Percentiles rank a stretch among this genome's conserved stretches.
Conservation (phyloP, 37 sponge, comb jelly and placozoan species). For the Oopsacas minuta region DNA sequence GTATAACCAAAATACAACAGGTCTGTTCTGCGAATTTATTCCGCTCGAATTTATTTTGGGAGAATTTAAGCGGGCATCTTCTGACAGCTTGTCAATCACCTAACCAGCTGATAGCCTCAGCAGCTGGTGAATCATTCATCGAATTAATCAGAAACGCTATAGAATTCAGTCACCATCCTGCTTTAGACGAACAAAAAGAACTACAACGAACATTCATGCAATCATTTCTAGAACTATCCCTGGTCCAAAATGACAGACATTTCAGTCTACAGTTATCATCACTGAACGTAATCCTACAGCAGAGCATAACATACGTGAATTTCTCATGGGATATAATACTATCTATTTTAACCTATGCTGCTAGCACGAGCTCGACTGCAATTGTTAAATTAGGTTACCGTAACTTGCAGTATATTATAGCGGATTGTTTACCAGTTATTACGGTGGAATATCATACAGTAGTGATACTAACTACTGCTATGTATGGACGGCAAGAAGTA, state of each 20-base stretch:
- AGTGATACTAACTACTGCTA: constrained; percentile 45
- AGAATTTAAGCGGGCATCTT: constrained; percentile 16
- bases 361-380: background rate
- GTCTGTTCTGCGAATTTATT: background rate
- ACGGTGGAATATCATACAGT: constrained; percentile 47
- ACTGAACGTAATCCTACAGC: background rate
- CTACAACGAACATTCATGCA: background rate
- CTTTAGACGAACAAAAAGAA: constrained; percentile 15
- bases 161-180: background rate
- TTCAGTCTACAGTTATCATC: background rate
- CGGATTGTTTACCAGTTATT: constrained; percentile 72
- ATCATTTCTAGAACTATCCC: background rate
- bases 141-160: background rate
- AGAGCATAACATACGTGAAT: background rate
- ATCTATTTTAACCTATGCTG: background rate
- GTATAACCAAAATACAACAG: constrained; percentile 16
- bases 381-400: constrained; percentile 59
- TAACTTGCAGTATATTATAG: constrained; percentile 67
- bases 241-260: background rate
- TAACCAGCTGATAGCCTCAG: background rate
- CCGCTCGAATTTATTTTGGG: constrained; percentile 16
- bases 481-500: constrained; percentile 63
- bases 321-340: constrained; percentile 11
- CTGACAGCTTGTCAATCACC: constrained; percentile 7
- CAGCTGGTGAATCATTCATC: background rate